phyloP scores from a whole-genome alignment of 2,113 vertebrate species.

The Pantherophis guttatus region DNA sequence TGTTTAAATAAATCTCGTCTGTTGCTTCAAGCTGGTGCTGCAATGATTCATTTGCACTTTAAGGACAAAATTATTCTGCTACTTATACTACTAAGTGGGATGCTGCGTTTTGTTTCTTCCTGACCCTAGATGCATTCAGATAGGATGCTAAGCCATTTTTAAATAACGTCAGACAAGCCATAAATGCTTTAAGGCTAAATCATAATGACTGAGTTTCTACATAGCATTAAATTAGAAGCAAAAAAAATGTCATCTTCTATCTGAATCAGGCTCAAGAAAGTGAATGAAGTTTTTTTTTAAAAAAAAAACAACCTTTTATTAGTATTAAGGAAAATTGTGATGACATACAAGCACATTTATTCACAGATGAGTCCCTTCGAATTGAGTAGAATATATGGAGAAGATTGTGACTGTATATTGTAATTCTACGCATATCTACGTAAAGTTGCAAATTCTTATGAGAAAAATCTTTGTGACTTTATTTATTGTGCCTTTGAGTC shows the following conservation, averaged over 20 bases:
- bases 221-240: background rate
- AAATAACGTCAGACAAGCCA: background rate
- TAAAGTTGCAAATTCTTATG: background rate
- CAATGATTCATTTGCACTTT: background rate
- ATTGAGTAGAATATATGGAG: background rate
- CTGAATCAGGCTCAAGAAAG: background rate
- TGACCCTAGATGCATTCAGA: background rate
- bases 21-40: background rate
- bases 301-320: background rate
- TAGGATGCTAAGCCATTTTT: background rate
- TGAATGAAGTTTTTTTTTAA: background rate
- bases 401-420: background rate
- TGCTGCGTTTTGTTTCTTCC: background rate
- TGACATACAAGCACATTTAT: background rate
- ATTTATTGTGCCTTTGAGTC: background rate
- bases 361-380: background rate
- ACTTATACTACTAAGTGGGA: background rate
- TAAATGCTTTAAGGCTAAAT: background rate
- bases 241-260: background rate
- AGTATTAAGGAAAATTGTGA: background rate
- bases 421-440: background rate
- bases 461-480: background rate
- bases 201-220: background rate
- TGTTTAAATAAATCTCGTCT: background rate
- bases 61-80: background rate